Evolutionary conservation across 2,888 invertebrate genomes (phyloP), one percentile per base, ranked within the genome.

Genomic region (Diarsia rubi): DNA sequence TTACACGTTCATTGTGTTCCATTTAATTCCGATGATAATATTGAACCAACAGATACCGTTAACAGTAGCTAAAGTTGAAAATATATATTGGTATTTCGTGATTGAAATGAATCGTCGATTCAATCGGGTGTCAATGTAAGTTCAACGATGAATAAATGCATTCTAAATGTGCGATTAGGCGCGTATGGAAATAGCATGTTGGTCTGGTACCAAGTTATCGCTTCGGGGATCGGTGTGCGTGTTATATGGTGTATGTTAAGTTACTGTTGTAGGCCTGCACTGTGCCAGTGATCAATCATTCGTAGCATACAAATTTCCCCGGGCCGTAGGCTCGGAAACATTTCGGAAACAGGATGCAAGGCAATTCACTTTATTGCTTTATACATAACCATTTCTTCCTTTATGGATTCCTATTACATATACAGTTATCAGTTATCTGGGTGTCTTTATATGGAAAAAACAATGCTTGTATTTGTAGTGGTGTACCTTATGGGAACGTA

Each of bases 241-340:
- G 74, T 57, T 65, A 45, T 57, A 57, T 42, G 60, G 45, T 31
- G 52, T 66, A 21, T 72, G 71, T 82, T 78, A 74, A 74, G 69
- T 65, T 75, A 82, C 83, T 82, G 82, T 83, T 85, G 83, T 83
- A 80, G 82, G 82, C 73, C 75, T 82, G 84, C 88, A 84, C 86
- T 88, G 91, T 90, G 90, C 79, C 86, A 84, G 87, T 84, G 90
- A 92, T 93, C 91, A 89, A 92, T 93, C 92, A 92, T 87, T 80
- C 82, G 42, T 42, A 42, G 85, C 90, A 87, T 89, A 90, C 87
- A 88, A 90, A 90, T 89, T 86, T 81, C 79, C 82, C 81, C 83
- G 69, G 73, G 78, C 65, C 77, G 67, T 75, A 84, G 67, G 85
- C 80, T 78, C 82, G 82, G 86, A 73, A 85, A 83, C 85, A 84